Evolutionary conservation across 2,797 vertebrate species (phyloP), one percentile per base, ranked within the genome.

Genomic region (Hippocampus kuda): DNA sequence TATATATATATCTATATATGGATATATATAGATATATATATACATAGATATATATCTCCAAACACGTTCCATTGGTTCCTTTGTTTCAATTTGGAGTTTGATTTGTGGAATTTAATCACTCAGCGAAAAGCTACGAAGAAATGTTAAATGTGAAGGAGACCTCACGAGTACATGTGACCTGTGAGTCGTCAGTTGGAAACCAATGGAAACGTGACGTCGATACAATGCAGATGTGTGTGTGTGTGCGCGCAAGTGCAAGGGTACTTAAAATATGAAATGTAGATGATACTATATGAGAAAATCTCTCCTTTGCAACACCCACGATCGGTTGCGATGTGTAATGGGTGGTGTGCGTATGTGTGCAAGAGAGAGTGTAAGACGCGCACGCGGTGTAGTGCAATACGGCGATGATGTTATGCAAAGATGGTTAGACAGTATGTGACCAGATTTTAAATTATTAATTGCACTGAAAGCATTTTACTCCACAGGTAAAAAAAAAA

Each of bases 371-470:
- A 51, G 81, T 78, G 77, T 81, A 80, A 81, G 76, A 86, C 73
- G 80, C 69, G 49, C 82, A 86, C 72, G 70, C 66, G 70, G 84
- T 75, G 71, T 85, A 77, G 85, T 88, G 87, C 87, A 88, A 88
- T 88, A 89, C 75, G 77, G 85, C 79, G 80, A 78, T 81, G 85
- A 86, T 87, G 87, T 88, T 89, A 89, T 90, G 88, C 89, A 89
- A 89, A 72, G 81, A 82, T 75, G 85, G 82, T 77, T 86, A 72
- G 76, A 81, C 9, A 15, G 16, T 56, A 62, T 81, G 75, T 81
- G 76, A 81, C 70, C 71, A 81, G 77, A 80, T 82, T 68, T 44
- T 67, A 81, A 80, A 76, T 86, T 84, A 81, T 81, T 80, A 81
- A 75, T 90, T 90, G 87, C 84, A 90, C 89, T 89, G 87, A 84